phyloP scores from a whole-genome alignment of 2,113 vertebrate species.

The Bufo bufo region DNA sequence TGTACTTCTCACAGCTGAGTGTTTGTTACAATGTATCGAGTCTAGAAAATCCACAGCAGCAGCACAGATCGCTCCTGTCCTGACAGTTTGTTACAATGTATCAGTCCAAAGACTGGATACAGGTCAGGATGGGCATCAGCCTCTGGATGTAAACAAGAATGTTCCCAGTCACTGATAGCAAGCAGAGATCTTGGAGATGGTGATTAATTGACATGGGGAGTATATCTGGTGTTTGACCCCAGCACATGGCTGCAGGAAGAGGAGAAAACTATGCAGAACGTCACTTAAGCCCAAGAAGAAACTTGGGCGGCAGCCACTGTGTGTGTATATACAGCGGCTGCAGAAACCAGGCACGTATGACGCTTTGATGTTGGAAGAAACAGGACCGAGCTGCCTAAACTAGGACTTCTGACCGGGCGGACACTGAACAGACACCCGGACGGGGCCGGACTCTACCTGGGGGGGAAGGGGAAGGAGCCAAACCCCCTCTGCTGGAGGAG shows the following conservation, averaged over 20 bases:
- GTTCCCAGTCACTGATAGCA: neutral
- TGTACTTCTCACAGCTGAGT: no score
- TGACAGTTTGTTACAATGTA: no score
- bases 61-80: no score
- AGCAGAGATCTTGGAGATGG: neutral
- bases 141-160: neutral
- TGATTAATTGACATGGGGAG: no score
- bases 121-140: no score
- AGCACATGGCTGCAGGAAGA: neutral
- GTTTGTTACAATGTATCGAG: no score
- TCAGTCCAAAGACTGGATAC: no score
- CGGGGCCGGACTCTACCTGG: neutral
- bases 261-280: neutral
- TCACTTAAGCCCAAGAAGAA: neutral
- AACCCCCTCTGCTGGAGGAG: neutral
- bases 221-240: neutral
- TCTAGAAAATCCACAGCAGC: no score
- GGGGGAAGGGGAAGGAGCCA: neutral
- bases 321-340: slow-evolving; percentile 10
- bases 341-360: slow-evolving; percentile 15
- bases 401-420: slow-evolving; percentile 36
- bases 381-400: slow-evolving; percentile 31
- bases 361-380: slow-evolving; percentile 13
- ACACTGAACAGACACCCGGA: slow-evolving; percentile 23
- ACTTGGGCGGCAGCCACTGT: slow-evolving; percentile 28